These are phyloP conservation scores for Scaeva pyrastri DNA, from an alignment of 2,888 invertebrate species.

Conservation along the genomic window DNA sequence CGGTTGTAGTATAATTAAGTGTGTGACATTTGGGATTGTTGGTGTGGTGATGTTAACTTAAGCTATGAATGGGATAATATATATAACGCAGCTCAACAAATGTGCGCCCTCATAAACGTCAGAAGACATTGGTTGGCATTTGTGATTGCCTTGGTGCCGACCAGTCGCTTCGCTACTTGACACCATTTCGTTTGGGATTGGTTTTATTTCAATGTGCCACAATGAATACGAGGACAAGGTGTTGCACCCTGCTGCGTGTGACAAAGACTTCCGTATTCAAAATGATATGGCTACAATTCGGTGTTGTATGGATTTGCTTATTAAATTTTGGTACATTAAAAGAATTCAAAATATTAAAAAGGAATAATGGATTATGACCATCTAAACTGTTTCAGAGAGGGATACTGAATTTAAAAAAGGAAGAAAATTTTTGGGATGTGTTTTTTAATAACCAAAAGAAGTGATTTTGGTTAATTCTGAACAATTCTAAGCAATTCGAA, in stretches of 20 bases:
- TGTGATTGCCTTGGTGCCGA: slow-evolving; percentile 9
- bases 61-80: not conserved
- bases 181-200: slow-evolving; percentile 44
- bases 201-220: slow-evolving; percentile 23
- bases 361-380: too few species aligned
- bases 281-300: not conserved
- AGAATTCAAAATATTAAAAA: too few species aligned
- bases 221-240: slow-evolving; percentile 50
- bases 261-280: slow-evolving; percentile 49
- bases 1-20: not conserved
- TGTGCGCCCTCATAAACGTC: not conserved
- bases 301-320: slow-evolving; percentile 7
- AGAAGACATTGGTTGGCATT: not conserved
- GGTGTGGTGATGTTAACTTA: not conserved
- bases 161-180: slow-evolving; percentile 41
- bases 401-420: not conserved
- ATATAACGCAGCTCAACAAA: not conserved
- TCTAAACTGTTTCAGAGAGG: not conserved
- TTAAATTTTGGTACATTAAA: not conserved
- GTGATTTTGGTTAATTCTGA: not conserved
- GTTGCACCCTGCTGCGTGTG: slow-evolving; percentile 49
- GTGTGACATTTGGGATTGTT: not conserved
- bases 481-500: slow-evolving; percentile 1
- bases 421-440: not conserved
- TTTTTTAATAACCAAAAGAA: too few species aligned